Conservation (phyloP, 2,888 invertebrate genomes). For the Pristionchus arcanus region DNA sequence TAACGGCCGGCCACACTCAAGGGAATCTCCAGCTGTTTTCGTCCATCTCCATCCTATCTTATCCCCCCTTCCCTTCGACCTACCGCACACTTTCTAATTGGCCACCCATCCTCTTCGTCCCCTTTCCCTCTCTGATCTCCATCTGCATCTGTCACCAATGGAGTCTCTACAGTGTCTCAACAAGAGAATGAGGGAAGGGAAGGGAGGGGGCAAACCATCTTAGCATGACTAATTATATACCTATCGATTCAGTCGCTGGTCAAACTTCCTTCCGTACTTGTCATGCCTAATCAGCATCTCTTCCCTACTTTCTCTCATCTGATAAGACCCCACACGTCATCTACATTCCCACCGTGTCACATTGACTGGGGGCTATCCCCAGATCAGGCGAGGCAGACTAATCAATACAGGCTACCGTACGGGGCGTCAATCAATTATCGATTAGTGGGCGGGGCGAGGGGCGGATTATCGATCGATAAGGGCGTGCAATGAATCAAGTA, state of each 20-base stretch:
- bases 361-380: background rate
- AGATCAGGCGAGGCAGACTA: background rate
- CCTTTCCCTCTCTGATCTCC: background rate
- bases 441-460: background rate
- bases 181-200: background rate
- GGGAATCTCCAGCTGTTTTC: constrained; percentile 4
- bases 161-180: background rate
- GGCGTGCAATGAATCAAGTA: constrained; percentile 38
- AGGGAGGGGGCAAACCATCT: background rate
- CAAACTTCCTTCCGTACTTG: background rate
- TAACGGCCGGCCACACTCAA: background rate
- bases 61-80: background rate
- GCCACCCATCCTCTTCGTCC: background rate
- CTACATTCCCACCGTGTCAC: background rate
- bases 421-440: background rate
- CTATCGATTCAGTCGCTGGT: background rate
- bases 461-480: constrained; percentile 26
- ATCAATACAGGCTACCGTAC: constrained; percentile 19
- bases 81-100: constrained; percentile 30
- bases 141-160: constrained; percentile 13
- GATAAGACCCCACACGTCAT: constrained; percentile 35
- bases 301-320: background rate
- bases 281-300: constrained; percentile 19
- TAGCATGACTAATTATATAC: background rate
- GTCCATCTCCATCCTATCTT: background rate